These are phyloP conservation scores for Rapana venosa DNA, from an alignment of 2,888 invertebrate genomes.

Conservation along the genomic window DNA sequence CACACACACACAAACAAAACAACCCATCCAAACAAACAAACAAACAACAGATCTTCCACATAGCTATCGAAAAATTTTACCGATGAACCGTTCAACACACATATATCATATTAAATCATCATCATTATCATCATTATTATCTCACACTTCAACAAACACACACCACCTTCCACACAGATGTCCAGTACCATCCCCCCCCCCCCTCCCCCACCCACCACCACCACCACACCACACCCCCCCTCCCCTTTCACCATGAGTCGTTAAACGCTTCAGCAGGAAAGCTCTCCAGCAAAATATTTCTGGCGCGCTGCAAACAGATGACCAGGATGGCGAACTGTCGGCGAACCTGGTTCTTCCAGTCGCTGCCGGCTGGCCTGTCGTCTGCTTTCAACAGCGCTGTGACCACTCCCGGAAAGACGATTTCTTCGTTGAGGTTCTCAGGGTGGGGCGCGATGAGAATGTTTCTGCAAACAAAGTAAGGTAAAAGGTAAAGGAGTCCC, in stretches of 20 bases:
- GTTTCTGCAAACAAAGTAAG: conserved; percentile 59
- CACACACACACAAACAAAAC: background rate
- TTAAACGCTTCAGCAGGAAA: conserved; percentile 33
- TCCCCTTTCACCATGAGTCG: conserved; percentile 5
- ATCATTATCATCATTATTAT: background rate
- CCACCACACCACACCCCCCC: background rate
- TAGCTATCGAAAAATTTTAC: background rate
- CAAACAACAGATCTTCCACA: background rate
- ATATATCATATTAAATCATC: background rate
- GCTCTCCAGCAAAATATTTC: conserved; percentile 52
- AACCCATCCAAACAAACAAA: background rate
- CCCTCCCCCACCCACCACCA: background rate
- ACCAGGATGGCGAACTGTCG: conserved; percentile 50
- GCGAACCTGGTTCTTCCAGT: conserved; percentile 17
- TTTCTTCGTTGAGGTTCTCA: conserved; percentile 64
- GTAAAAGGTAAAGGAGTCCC: too few relatives aligned
- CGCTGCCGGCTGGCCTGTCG: background rate
- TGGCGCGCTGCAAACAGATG: conserved; percentile 45
- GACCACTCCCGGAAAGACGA: conserved; percentile 67
- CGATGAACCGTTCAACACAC: background rate
- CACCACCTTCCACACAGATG: background rate
- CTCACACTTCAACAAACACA: background rate
- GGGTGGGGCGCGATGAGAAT: conserved; percentile 68
- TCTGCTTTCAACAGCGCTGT: conserved; percentile 47
- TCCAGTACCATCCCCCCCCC: background rate